Percentiles rank a stretch among this genome's conserved stretches.
Evolutionary conservation across 2,113 vertebrate genomes (phyloP).

Genomic region (Solenodon paradoxus): DNA sequence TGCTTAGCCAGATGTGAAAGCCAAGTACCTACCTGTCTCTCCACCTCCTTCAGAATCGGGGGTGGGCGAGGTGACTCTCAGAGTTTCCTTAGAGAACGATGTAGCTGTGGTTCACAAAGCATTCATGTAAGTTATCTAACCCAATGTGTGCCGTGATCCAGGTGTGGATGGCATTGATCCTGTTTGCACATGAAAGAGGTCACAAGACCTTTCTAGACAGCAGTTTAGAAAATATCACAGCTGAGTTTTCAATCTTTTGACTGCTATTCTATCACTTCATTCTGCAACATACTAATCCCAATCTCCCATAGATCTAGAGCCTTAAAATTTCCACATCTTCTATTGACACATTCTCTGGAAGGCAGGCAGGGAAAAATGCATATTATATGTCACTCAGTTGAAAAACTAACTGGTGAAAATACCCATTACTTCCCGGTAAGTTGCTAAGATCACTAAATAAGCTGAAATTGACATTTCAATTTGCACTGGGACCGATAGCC

Average conservation of each 20-base stretch:
- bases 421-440: not conserved
- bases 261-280: not conserved
- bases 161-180: fast-evolving
- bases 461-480: not conserved
- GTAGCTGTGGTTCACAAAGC: not conserved
- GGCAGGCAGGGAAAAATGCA: not conserved
- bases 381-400: not conserved
- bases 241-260: not conserved
- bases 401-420: not conserved
- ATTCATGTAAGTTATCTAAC: not conserved
- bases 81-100: not conserved
- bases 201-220: not conserved
- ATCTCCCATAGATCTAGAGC: not conserved
- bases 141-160: not conserved
- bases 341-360: not conserved
- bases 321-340: not conserved
- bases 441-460: not conserved
- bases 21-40: not conserved
- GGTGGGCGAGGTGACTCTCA: too few species aligned
- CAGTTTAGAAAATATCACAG: not conserved
- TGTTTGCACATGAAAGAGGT: not conserved
- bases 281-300: not conserved
- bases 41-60: not conserved
- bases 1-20: not conserved
- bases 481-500: too few species aligned